Base-by-base conservation (phyloP, 2,888 invertebrate species). In the Athalia cordata region DNA sequence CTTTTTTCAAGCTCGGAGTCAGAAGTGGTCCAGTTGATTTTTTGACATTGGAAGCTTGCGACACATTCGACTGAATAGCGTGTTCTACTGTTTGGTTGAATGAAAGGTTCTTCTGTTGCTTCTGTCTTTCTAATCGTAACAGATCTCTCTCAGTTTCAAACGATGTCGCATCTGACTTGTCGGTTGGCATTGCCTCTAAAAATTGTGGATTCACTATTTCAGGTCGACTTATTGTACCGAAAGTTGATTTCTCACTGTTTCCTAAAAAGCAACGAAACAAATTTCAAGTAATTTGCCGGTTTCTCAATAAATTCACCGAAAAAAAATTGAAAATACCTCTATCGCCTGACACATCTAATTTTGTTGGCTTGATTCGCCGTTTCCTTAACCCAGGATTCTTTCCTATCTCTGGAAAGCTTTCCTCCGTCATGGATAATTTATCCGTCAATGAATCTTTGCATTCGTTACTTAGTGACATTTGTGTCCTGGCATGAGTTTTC, bases 1-100 rank as follows among this genome's bases (percentile, higher is more conserved):
- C 92, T 81, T 91, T 90, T 8, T 86, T 83, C 1, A 89, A 79
- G 76, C 91, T 90, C 0, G 92, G 91, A 77, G 90, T 89, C 3
- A 92, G 84, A 77, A 89, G 91, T 67, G 78, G 86, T 13, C 65
- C 68, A 0, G 78, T 4, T 6, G 78, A 76, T 62, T 78, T 77
- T 8, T 76, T 50, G 78, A 82, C 83, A 52, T 64, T 81, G 6
- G 82, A 76, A 55, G 79, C 81, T 77, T 76, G 64, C 55, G 47
- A 50, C 5, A 80, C 52, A 76, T 74, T 70, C 75, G 75, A 76
- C 61, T 15, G 70, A 4, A 8, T 55, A 75, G 65, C 47, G 62
- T 45, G 59, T 61, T 81, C 49, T 47, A 77, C 77, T 78, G 78
- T 13, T 55, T 80, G 55, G 68, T 80, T 52, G 72, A 70, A 76